Evolutionary conservation across 2,113 vertebrate species (phyloP).

Genomic region (Aspidoscelis tigris): DNA sequence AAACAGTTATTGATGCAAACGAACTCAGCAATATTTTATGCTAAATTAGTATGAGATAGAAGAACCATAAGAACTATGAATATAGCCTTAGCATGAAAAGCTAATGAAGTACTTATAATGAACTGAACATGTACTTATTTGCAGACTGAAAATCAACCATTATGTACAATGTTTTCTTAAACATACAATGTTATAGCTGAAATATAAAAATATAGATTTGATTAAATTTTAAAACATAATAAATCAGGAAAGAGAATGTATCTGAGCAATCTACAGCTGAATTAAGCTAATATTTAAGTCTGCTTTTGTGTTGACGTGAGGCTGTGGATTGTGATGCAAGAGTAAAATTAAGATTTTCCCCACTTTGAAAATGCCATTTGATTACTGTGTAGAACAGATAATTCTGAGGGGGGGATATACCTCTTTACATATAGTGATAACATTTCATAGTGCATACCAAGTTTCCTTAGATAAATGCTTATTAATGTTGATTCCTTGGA

Average conservation of each 20-base stretch:
- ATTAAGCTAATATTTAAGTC: background rate
- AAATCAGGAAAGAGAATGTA: background rate
- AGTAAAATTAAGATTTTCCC: background rate
- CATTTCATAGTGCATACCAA: accelerated
- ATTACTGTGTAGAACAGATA: background rate
- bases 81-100: constrained; percentile 1
- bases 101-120: constrained; percentile 13
- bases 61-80: constrained; percentile 3
- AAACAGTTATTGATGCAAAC: constrained; percentile 20
- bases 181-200: background rate
- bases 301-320: background rate
- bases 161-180: background rate
- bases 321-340: background rate
- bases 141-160: background rate
- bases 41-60: background rate
- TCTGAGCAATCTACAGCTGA: background rate
- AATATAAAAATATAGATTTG: background rate
- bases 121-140: background rate
- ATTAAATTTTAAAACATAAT: background rate
- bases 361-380: background rate
- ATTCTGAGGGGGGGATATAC: background rate
- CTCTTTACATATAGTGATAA: background rate
- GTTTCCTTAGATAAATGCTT: constrained; percentile 3
- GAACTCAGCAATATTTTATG: constrained; percentile 2
- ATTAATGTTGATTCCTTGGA: constrained; percentile 3